Base-by-base conservation (phyloP, 2,113 vertebrate species). In the Sarotherodon lohbergeri region DNA sequence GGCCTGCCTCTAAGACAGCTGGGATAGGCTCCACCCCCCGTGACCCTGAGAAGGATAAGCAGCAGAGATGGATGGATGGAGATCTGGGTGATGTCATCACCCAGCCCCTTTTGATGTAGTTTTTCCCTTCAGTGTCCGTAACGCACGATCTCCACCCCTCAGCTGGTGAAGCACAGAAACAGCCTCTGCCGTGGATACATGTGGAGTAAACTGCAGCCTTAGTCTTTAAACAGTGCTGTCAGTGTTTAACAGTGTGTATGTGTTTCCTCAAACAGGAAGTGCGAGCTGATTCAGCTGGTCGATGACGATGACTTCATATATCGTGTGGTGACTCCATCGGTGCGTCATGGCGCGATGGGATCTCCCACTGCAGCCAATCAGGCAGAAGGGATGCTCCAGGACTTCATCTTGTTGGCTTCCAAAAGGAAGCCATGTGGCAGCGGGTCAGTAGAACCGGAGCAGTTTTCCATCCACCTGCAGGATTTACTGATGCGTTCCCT, bases 341-440 rank as follows among this genome's bases (percentile, higher is more conserved):
- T 98, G 5, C 73, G 68, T 4, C 34, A 54, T 0, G 48, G 89
- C 0, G 43, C 9, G 0, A 52, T 66, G 2, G 86, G 76, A 5
- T 86, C 85, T n/a, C 54, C 80, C 0, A 82, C 88, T 2, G 89
- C 89, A n/a, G 50, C 76, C 57, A 24, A 2, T 39, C 63, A 12
- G 54, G 95, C 95, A 17, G 86, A 94, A 85, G 89, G 86, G 32
- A 97, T 97, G 46, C 94, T 94, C 0, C 97, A 97, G 92, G 98
- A 99, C 92, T 98, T 99, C 0, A 97, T 99, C 89, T 92, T 99
- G 89, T 92, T 99, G 94, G 98, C 97, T 0, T 99, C 98, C 1
- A 96, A 95, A 71, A 88, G 98, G 88, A 96, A 96, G 6, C 98
- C 98, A 5, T 99, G 97, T 78, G 92, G 97, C 92, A 94, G 78